These are phyloP conservation scores for Antrozous pallidus DNA, from an alignment of 2,797 vertebrate species.

Conservation along the genomic window DNA sequence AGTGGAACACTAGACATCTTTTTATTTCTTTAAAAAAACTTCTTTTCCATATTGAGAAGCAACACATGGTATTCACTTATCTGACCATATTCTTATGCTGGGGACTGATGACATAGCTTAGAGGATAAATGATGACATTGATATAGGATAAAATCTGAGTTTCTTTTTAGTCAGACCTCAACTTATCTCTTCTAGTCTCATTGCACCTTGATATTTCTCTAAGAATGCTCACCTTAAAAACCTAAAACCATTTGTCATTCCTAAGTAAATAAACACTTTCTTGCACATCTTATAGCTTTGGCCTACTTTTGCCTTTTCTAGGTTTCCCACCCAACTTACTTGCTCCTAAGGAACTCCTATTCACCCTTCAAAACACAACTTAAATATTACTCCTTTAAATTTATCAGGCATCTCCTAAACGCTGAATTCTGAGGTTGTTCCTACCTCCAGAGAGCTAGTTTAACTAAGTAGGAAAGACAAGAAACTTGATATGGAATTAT, in stretches of 20 bases:
- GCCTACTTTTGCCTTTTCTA: neutral
- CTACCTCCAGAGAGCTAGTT: neutral
- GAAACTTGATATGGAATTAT: neutral
- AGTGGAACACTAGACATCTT: neutral
- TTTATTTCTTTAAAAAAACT: neutral
- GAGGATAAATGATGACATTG: neutral
- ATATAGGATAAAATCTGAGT: neutral
- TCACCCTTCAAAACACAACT: neutral
- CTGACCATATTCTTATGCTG: neutral
- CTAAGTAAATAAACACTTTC: neutral
- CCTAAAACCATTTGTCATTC: neutral
- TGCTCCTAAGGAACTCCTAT: neutral
- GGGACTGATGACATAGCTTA: neutral
- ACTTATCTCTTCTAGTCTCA: neutral
- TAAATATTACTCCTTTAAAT: neutral
- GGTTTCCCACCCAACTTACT: neutral
- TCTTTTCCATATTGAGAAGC: neutral
- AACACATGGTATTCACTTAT: neutral
- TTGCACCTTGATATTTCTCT: neutral
- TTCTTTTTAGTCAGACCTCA: neutral
- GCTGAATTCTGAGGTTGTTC: neutral
- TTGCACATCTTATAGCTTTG: neutral
- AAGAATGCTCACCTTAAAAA: neutral
- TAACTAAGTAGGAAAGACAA: neutral
- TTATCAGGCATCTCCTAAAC: neutral